Base-by-base conservation (phyloP, 1,140 invertebrate genomes). In the Helicoverpa armigera region DNA sequence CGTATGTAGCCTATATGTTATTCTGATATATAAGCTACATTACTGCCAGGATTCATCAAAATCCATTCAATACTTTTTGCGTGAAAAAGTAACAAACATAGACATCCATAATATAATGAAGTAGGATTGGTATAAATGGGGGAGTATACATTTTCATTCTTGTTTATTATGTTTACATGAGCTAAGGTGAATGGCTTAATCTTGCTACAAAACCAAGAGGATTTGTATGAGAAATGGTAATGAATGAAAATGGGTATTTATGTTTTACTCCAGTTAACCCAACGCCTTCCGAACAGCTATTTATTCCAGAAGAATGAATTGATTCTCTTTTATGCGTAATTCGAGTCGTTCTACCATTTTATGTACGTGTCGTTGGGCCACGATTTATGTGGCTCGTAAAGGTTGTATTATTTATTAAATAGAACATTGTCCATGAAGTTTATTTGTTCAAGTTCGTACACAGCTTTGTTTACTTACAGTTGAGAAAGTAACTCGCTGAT, bases 331-430 rank as follows among this genome's bases (percentile, higher is more conserved):
- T 69, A 69, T 69, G 65, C 43, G 65, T 69, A 50, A 18, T 50
- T 18, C 16, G 13, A 50, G 65, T 50, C n/a, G 43, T 50, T 43
- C 35, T 18, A 43, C 2, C 1, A 16, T 69, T 69, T 50, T 69
- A 48, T 50, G 35, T 69, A 69, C 65, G 43, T 69, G 65, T 69
- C 65, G 43, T 69, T 50, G 43, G 5, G 35, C 11, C 23, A 69
- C 43, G 43, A 13, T 69, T 69, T 69, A 69, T 67, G 31, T 69
- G n/a, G 65, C 35, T 69, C 65, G 31, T 69, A 51, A 69, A n/a
- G 43, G 18, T 12, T 69, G 65, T 16, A 69, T 69, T 50, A 50
- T 50, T 69, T 69, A 69, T 35, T 50, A 50, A 69, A 43, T 69
- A 69, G 50, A 50, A 43, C 43, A 50, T 69, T 18, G 50, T 43